Evolutionary conservation across 2,113 vertebrate genomes (phyloP), one percentile per base, ranked within the genome.

Genomic region (Barnardius zonarius): DNA sequence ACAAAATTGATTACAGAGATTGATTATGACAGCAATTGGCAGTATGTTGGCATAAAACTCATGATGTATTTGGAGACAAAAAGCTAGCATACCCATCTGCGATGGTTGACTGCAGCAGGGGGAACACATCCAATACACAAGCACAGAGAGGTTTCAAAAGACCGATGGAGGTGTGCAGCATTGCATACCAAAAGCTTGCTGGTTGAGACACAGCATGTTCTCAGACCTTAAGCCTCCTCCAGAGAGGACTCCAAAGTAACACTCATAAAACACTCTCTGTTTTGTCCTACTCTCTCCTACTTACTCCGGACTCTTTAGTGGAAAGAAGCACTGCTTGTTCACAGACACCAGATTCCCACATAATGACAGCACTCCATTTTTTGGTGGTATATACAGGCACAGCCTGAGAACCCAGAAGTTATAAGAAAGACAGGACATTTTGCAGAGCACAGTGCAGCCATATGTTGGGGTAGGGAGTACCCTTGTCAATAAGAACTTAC

Each of bases 321-420:
- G 57, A 33, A 77, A 64, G 30, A 75, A 37, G 61, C 3, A 4
- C 41, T 39, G 27, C 63, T 41, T 31, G 11, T 44, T 69, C 63
- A 20, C 33, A 62, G 52, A n/a, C 17, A 4, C 17, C 75, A 7
- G 2, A 15, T 18, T 28, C 61, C 30, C 14, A 7, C 7, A 28
- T 3, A 27, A 31, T 4, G 1, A 5, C 33, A 12, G 43, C 8
- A 14, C 37, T 43, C 23, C 2, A 0, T 9, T 39, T 27, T 6
- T 25, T 7, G 43, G 37, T 16, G 23, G 24, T 18, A 8, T 0
- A 20, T 39, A 37, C 25, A 80, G 43, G 20, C 30, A 64, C 18
- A 69, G 62, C 30, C 49, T 51, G 1, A 59, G 25, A 41, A 30
- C 17, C 10, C 27, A 35, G 72, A 37, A 73, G 30, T 39, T 33